Base-by-base conservation (phyloP, 2,888 invertebrate genomes). In the Diplazon laetatorius region DNA sequence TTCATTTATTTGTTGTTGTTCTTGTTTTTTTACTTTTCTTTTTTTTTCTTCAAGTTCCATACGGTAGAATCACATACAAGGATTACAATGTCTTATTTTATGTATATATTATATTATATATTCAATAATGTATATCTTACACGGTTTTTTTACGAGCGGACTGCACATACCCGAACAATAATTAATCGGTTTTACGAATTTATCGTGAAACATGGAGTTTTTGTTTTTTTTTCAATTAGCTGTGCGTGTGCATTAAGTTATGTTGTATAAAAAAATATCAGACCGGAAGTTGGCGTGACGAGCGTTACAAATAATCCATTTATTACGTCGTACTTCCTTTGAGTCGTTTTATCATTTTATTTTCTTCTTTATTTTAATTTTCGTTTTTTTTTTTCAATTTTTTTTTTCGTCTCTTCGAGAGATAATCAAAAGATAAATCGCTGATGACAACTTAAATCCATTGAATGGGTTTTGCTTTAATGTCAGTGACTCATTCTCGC, bases 61-160 rank as follows among this genome's bases (percentile, higher is more conserved):
- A 81, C 78, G 77, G 76, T 80, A 82, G 81, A 82, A 83, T 83
- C 80, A 83, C 82, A 87, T 86, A 87, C 78, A 87, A 75, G 82
- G 84, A 78, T 86, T 85, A 85, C 82, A 84, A 83, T 83, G 81
- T 74, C 59, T 30, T 78, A 78, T 30, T 10, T 55, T 35, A 55
- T 20, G n/a, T n/a, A n/a, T n/a, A n/a, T n/a, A n/a, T n/a, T n/a
- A n/a, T n/a, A n/a, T n/a, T n/a, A n/a, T n/a, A n/a, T n/a, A n/a
- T n/a, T n/a, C n/a, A n/a, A n/a, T n/a, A n/a, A 35, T 55, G 35
- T 55, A 72, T 37, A 78, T 68, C 55, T 74, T 74, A 76, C 72
- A 77, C 25, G 46, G 55, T 70, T 46, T 42, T 52, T 55, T 69
- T 46, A 52, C 68, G 78, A 74, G 50, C 68, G 48, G 42, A 50